Evolutionary conservation across 1,140 invertebrate species (phyloP), one percentile per base, ranked within the genome.

Genomic region (Drosophila pseudoananassae): DNA sequence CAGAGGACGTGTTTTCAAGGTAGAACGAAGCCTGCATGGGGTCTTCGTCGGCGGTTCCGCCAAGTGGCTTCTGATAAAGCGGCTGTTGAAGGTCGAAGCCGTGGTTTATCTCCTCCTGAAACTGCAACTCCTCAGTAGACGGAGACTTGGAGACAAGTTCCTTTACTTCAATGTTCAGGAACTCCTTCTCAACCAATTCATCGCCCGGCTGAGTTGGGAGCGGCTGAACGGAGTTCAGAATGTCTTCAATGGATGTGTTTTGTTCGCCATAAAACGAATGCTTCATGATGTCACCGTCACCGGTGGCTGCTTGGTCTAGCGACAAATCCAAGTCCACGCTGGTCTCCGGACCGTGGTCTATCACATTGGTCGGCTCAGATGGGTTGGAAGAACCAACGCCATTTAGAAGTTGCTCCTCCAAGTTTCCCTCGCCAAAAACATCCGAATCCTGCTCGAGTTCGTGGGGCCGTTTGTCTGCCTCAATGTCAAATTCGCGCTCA

Each of bases 11-110:
- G 49, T 91, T 78, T 33, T 91, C 84, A 14, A 89, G 15, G 25
- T 91, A 91, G 25, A 90, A 77, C 2, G 89, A 91, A n/a, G 90
- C 84, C 61, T 90, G 84, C 89, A 91, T 91, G 14, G 75, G 83
- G 51, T 87, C 78, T 7, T 85, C 65, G 31, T 46, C 43, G 12
- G 56, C 69, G 10, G 43, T 27, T 3, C 52, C 43, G 27, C 65
- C 76, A 7, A 81, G 66, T 5, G 58, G 25, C 5, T 69, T 57
- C 15, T 78, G 65, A 29, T 78, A 72, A n/a, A 75, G 68, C 0
- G 65, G 57, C 38, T 73, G 56, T 45, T 61, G 53, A 43, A 54
- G 60, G 3, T 50, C 47, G 3, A 6, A 27, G 23, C 23, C 23
- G 2, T 23, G n/a, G 12, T 6, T 8, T 14, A 25, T 29, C 52